phyloP scores from a whole-genome alignment of 92 coral and sea anemone species.

The Actinernus sp. region DNA sequence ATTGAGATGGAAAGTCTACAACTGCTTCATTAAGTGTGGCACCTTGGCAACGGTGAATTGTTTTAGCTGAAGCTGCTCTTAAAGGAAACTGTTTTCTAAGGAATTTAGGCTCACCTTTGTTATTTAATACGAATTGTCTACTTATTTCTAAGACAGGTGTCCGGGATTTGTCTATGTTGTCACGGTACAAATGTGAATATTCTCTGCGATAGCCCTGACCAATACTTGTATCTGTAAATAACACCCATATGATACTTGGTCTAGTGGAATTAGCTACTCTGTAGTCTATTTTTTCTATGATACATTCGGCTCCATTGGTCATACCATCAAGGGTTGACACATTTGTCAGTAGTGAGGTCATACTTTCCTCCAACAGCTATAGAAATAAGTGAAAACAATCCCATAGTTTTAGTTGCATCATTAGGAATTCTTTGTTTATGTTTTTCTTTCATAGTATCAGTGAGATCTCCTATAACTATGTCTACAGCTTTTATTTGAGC shows the following conservation, averaged over 20 bases:
- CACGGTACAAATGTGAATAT: conserved; percentile 16
- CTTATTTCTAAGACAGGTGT: conserved; percentile 51
- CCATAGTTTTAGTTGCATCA: conserved; percentile 68
- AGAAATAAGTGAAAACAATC: conserved; percentile 38
- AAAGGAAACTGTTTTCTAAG: conserved; percentile 58
- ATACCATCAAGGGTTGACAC: conserved; percentile 52
- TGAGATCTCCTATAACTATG: conserved; percentile 37
- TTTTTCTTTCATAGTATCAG: conserved; percentile 46
- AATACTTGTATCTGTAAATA: conserved; percentile 33
- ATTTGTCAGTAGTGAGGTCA: conserved; percentile 67
- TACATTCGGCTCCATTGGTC: too few species aligned
- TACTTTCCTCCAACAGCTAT: conserved; percentile 46
- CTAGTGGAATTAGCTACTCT: conserved; percentile 40
- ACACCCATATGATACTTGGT: conserved; percentile 76
- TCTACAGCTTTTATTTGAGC: conserved; percentile 34
- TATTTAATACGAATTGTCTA: conserved; percentile 41
- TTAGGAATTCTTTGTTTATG: conserved; percentile 38
- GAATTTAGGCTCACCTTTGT: conserved; percentile 23
- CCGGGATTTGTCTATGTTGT: conserved; percentile 31
- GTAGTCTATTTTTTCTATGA: conserved; percentile 60
- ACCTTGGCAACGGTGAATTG: conserved; percentile 69
- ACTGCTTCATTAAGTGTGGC: conserved; percentile 52
- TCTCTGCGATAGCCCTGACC: conserved; percentile 30
- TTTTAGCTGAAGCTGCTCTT: conserved; percentile 55
- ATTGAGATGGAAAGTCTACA: conserved; percentile 50